phyloP scores from a whole-genome alignment of 2,113 vertebrate species.

The Myiozetetes cayanensis region DNA sequence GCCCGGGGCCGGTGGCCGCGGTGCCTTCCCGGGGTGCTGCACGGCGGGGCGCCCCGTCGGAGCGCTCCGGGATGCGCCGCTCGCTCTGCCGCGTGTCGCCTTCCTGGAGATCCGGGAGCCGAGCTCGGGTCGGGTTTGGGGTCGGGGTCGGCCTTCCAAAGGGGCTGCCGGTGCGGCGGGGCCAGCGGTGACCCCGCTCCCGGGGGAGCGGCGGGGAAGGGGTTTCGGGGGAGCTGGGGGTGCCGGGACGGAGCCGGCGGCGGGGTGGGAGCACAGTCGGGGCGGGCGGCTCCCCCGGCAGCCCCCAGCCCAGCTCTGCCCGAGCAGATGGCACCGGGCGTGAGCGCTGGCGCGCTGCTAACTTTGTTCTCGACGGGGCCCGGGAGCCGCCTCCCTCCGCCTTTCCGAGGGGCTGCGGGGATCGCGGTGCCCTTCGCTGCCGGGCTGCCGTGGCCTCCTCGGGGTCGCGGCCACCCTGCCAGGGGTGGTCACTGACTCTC shows the following conservation, averaged over 20 bases:
- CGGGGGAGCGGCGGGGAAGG: background rate
- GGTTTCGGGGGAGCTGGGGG: background rate
- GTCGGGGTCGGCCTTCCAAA: background rate
- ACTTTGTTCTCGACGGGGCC: conserved; percentile 50
- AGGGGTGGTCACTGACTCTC: background rate
- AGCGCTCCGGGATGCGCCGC: background rate
- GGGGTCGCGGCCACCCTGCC: background rate
- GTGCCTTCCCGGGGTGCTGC: background rate
- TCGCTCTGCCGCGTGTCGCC: background rate
- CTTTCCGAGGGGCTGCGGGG: background rate
- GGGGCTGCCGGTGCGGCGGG: background rate
- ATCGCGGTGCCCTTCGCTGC: background rate
- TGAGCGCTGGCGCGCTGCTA: conserved; percentile 42
- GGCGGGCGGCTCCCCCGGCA: background rate
- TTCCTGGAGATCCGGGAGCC: conserved; percentile 73
- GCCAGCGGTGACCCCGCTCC: background rate
- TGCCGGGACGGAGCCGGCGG: background rate
- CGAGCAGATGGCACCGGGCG: conserved; percentile 38
- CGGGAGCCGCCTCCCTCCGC: background rate
- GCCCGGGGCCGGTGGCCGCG: background rate
- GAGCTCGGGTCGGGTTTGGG: conserved; percentile 2
- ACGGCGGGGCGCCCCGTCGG: background rate
- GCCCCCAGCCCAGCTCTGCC: background rate
- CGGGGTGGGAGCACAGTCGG: background rate
- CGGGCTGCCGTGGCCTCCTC: background rate